Base-by-base conservation (phyloP, 2,888 invertebrate species). In the Ophion ellenae region DNA sequence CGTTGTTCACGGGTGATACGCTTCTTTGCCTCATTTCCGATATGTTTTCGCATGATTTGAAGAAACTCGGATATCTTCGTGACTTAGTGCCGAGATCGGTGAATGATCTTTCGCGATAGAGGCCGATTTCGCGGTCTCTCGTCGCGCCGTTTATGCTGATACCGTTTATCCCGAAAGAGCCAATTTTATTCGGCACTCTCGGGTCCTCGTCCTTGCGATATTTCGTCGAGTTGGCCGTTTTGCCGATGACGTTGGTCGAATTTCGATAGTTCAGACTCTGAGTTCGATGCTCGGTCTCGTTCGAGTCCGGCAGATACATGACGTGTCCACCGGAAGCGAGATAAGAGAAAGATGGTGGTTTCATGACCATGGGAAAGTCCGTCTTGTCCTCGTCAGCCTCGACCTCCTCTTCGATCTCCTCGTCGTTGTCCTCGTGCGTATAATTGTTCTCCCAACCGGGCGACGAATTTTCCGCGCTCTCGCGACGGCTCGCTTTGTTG, bases 281-380 rank as follows among this genome's bases (percentile, higher is more conserved):
- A 1, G 88, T 87, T 66, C 89, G 88, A n/a, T 90, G 88, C 17
- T 87, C 89, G 40, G 89, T 90, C 17, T 90, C 89, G 84, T 92
- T 90, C 40, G 94, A 94, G 81, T 95, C 94, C 2, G 97, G 97
- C 76, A 98, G 95, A 94, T 98, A 98, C 96, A 98, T 97, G 40
- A 97, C 96, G 92, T 97, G 96, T 0, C 96, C 96, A 0, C 96
- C 96, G 90, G 96, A 95, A 2, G 96, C 96, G 83, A 96, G 92
- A 92, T 96, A 96, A 2, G 96, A 95, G 83, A 95, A 94, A 2
- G 94, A 94, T 3, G 94, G 93, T 66, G 93, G 91, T 84, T 93
- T 94, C 90, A 92, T 92, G 64, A 92, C 89, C 0, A 89, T 87
- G 3, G 91, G 90, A 61, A 92, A 91, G 24, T 91, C 90, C 17